Evolutionary conservation across 1,140 invertebrate species (phyloP).

Genomic region (Marisa cornuarietis): DNA sequence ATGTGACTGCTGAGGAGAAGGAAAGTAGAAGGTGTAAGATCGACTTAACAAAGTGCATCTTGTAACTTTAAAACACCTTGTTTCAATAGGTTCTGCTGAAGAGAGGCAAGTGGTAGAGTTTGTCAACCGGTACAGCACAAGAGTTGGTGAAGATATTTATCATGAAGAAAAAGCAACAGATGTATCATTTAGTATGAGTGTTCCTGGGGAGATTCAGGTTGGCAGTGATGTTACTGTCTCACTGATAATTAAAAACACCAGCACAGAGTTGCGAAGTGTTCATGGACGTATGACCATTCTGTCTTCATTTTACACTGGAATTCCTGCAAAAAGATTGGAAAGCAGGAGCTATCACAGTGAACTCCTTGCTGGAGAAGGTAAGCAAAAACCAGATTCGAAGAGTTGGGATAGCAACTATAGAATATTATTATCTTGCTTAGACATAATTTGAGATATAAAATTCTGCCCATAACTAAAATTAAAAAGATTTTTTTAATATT

Average conservation of each 20-base stretch:
- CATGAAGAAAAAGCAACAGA: constrained; percentile 24
- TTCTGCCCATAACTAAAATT: neutral
- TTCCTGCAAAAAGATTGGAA: constrained; percentile 33
- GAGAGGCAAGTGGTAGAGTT: constrained; percentile 40
- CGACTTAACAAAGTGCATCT: no score
- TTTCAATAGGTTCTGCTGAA: constrained; percentile 29
- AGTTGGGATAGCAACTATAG: neutral
- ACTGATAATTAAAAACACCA: constrained; percentile 32
- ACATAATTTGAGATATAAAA: neutral
- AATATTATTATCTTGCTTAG: neutral
- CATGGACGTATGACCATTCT: constrained; percentile 31
- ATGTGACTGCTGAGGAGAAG: no score
- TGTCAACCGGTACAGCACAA: constrained; percentile 40
- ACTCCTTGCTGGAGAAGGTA: constrained; percentile 28
- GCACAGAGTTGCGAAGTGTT: constrained; percentile 21
- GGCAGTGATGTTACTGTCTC: constrained; percentile 33
- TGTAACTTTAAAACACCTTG: no score
- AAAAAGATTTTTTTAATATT: neutral
- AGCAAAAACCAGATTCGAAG: neutral
- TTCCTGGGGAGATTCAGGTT: constrained; percentile 21
- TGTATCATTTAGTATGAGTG: constrained; percentile 29
- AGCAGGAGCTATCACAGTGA: constrained; percentile 18
- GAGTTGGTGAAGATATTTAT: constrained; percentile 39
- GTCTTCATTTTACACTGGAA: constrained; percentile 42
- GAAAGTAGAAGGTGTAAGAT: no score